These are phyloP conservation scores for Heliothis virescens DNA, from an alignment of 1,140 invertebrate species.

Conservation along the genomic window DNA sequence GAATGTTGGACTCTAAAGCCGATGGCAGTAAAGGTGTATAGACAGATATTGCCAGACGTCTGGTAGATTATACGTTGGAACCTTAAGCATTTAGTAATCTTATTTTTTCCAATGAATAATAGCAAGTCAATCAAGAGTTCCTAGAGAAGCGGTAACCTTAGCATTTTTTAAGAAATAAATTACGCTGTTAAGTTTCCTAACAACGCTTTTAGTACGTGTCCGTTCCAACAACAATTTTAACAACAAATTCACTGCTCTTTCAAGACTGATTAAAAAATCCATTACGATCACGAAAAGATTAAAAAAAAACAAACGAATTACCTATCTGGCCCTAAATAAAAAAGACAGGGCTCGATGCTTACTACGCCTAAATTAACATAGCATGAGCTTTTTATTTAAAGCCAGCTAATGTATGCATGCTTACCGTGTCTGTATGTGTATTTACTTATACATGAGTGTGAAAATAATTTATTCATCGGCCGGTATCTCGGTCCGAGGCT, in stretches of 20 bases:
- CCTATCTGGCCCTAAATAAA: not conserved
- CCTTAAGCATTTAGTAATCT: no score
- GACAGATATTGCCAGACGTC: not conserved
- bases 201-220: no score
- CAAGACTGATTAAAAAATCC: no score
- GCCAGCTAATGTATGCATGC: conserved; percentile 16
- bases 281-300: no score
- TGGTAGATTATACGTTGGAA: no score
- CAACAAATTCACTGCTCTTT: no score
- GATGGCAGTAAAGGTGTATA: not conserved
- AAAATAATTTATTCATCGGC: conserved; percentile 72
- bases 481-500: conserved; percentile 62
- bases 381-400: conserved; percentile 20
- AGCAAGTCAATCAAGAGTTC: no score
- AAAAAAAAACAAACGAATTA: not conserved
- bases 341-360: not conserved
- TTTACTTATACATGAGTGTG: conserved; percentile 29
- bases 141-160: no score
- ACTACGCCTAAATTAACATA: not conserved
- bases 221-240: no score
- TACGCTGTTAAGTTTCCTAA: no score
- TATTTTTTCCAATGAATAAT: no score
- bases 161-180: no score
- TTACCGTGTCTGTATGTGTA: conserved; percentile 21
- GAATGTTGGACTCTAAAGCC: conserved; percentile 9